phyloP scores from a whole-genome alignment of 2,888 invertebrate species.

The Odontocerum albicorne region DNA sequence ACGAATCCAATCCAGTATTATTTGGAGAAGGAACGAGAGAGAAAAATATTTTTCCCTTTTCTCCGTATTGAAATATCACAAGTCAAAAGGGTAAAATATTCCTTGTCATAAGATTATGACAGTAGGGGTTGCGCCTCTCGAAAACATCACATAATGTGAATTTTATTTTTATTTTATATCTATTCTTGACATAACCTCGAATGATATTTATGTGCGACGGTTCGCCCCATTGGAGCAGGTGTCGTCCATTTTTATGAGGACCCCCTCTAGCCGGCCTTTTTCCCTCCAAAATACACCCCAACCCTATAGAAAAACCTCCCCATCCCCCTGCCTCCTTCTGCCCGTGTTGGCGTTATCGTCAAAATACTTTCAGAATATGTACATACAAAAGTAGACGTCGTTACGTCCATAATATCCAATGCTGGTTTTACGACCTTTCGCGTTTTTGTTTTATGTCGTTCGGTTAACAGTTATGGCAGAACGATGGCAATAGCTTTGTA shows the following conservation, averaged over 20 bases:
- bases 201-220: conserved; percentile 37
- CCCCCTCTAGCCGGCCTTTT: conserved; percentile 13
- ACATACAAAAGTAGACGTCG: conserved; percentile 29
- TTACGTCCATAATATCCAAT: conserved; percentile 22
- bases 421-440: conserved; percentile 23
- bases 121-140: conserved; percentile 19
- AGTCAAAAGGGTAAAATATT: not conserved
- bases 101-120: conserved; percentile 5
- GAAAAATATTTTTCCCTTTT: not conserved
- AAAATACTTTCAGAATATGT: conserved; percentile 34
- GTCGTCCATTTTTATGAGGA: conserved; percentile 37
- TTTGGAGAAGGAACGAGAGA: no score
- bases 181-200: conserved; percentile 37
- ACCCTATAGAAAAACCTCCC: not conserved
- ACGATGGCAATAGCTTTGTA: conserved; percentile 13
- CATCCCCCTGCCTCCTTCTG: conserved; percentile 5
- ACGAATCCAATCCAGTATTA: no score
- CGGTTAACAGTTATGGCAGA: conserved; percentile 19
- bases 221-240: conserved; percentile 37
- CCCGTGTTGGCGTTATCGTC: conserved; percentile 19
- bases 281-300: conserved; percentile 16
- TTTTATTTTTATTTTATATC: conserved; percentile 37
- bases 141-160: conserved; percentile 35
- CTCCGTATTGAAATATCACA: not conserved
- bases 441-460: conserved; percentile 27